Evolutionary conservation across 2,888 invertebrate species (phyloP).

Genomic region (Acanthosepion pharaonis): DNA sequence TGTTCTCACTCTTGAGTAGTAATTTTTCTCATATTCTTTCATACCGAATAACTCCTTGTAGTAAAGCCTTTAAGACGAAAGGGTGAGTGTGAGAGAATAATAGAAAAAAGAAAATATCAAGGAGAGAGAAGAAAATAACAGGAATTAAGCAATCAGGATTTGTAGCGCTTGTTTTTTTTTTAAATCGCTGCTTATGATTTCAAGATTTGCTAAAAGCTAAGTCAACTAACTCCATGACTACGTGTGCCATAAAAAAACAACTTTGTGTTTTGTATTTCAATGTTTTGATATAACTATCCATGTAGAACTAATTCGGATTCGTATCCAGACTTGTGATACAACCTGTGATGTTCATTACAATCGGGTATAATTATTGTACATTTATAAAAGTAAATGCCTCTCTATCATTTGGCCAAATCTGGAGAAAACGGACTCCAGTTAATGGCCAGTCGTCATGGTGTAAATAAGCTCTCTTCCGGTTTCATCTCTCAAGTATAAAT

Average conservation of each 20-base stretch:
- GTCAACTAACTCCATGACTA: too few relatives aligned
- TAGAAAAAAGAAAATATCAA: too few relatives aligned
- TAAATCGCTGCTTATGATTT: too few relatives aligned
- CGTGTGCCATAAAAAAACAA: not conserved
- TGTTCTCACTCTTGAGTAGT: too few relatives aligned
- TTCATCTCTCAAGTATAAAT: not conserved
- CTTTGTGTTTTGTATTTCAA: not conserved
- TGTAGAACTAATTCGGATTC: not conserved
- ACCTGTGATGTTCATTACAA: not conserved
- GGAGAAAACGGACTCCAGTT: not conserved
- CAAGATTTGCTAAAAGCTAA: too few relatives aligned
- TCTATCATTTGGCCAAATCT: not conserved
- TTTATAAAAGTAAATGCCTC: not conserved
- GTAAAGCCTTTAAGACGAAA: too few relatives aligned
- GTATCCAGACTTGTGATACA: not conserved
- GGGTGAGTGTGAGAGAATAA: too few relatives aligned
- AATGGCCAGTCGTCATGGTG: not conserved
- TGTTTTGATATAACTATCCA: not conserved
- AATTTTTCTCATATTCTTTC: too few relatives aligned
- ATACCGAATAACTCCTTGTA: too few relatives aligned
- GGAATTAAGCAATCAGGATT: too few relatives aligned
- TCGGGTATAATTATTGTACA: not conserved
- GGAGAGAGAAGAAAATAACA: too few relatives aligned
- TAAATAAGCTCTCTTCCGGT: not conserved
- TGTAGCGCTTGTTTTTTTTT: too few relatives aligned